Percentiles rank a stretch among this genome's conserved stretches.
These are phyloP conservation scores for Phymastichus coffea DNA, from an alignment of 1,140 invertebrate species.

Conservation along the genomic window DNA sequence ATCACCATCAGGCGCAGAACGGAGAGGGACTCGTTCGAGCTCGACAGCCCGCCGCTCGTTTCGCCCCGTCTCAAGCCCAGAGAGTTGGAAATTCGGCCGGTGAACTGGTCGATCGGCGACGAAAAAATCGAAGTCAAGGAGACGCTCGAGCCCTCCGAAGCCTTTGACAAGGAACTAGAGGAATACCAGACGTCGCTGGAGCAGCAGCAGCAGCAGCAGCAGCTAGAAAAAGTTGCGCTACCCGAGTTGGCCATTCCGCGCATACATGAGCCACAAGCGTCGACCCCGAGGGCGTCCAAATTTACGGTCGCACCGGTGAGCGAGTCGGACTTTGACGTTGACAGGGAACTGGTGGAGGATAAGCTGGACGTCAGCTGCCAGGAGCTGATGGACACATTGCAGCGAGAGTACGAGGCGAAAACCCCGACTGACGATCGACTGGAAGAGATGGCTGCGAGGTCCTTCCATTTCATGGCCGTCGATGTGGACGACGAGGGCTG, in stretches of 20 bases:
- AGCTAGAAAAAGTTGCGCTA: neutral
- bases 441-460: constrained; percentile 23
- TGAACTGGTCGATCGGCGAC: constrained; percentile 54
- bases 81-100: constrained; percentile 49
- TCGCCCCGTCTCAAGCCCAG: constrained; percentile 42
- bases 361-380: constrained; percentile 51
- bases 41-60: constrained; percentile 47
- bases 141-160: constrained; percentile 46
- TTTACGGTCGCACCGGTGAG: constrained; percentile 42
- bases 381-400: constrained; percentile 48
- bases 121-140: constrained; percentile 54
- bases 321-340: constrained; percentile 48
- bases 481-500: neutral
- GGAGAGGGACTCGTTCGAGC: constrained; percentile 47
- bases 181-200: constrained; percentile 41
- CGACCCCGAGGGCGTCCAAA: constrained; percentile 28
- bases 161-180: constrained; percentile 51
- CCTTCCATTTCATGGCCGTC: constrained; percentile 13
- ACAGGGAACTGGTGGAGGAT: constrained; percentile 50
- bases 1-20: constrained; percentile 3
- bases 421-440: constrained; percentile 43
- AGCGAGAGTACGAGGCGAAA: constrained; percentile 49
- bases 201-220: constrained; percentile 9
- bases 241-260: neutral
- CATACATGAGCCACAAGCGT: constrained; percentile 17